Conservation (phyloP, 2,113 vertebrate species). For the Plestiodon gilberti region DNA sequence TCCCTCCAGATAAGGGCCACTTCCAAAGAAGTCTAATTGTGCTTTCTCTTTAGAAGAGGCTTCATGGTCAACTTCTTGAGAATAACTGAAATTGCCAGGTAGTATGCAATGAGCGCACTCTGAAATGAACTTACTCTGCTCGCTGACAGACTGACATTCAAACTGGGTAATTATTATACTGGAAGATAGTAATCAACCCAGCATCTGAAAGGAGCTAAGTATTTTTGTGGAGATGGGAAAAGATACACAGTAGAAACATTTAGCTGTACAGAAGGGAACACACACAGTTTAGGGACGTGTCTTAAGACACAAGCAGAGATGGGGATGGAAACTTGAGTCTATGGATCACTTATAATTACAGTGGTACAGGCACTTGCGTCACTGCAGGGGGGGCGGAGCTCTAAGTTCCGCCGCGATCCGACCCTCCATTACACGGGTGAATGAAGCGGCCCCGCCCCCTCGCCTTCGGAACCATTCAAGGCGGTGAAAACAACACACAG, state of each 20-base stretch:
- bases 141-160: conserved; percentile 10
- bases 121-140: conserved; percentile 4
- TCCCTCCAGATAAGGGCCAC: neutral
- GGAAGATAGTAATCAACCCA: conserved; percentile 18
- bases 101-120: neutral
- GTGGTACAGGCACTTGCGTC: neutral
- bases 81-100: conserved; percentile 2
- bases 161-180: conserved; percentile 14
- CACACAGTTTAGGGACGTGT: neutral
- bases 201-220: conserved; percentile 12
- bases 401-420: too few relatives aligned
- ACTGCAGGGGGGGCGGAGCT: too few relatives aligned
- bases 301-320: neutral
- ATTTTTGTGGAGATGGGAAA: conserved; percentile 22
- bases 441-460: too few relatives aligned
- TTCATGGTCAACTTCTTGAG: neutral
- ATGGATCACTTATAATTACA: neutral
- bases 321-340: neutral
- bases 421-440: too few relatives aligned
- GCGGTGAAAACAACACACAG: too few relatives aligned
- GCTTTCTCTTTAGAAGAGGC: neutral
- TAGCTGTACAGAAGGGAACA: conserved; percentile 16
- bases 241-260: conserved; percentile 17
- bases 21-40: neutral
- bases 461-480: too few relatives aligned